Evolutionary conservation across 2,888 invertebrate species (phyloP).

Genomic region (Ophion costatus): DNA sequence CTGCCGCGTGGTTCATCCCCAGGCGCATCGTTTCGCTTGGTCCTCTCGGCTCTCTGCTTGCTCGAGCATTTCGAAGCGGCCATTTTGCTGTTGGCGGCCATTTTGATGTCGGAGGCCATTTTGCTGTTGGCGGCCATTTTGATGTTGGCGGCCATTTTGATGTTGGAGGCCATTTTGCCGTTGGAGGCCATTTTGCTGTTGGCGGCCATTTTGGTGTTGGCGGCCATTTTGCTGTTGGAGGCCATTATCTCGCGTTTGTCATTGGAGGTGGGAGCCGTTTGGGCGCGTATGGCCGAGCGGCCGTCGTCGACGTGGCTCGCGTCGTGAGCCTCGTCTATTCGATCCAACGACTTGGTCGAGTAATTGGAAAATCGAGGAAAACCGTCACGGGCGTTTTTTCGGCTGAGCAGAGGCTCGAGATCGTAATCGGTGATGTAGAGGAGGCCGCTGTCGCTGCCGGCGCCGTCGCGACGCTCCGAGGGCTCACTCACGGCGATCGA

Average conservation of each 20-base stretch:
- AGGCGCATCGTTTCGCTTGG: slow-evolving; percentile 69
- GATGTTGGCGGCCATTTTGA: slow-evolving; percentile 55
- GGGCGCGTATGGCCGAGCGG: slow-evolving; percentile 29
- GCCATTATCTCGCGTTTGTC: slow-evolving; percentile 44
- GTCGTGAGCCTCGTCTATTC: slow-evolving; percentile 90
- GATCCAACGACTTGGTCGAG: slow-evolving; percentile 90
- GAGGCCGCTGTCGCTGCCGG: slow-evolving; percentile 83
- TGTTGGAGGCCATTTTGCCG: slow-evolving; percentile 57
- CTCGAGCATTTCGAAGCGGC: slow-evolving; percentile 59
- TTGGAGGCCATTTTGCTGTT: slow-evolving; percentile 60
- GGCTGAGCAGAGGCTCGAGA: slow-evolving; percentile 73
- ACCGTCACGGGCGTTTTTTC: slow-evolving; percentile 26
- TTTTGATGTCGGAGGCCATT: slow-evolving; percentile 62
- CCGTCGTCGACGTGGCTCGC: slow-evolving; percentile 86
- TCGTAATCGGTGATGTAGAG: slow-evolving; percentile 80
- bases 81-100: slow-evolving; percentile 49
- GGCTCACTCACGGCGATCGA: slow-evolving; percentile 64
- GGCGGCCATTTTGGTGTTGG: slow-evolving; percentile 53
- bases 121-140: slow-evolving; percentile 58
- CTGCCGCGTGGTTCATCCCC: slow-evolving; percentile 60
- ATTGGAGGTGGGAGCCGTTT: slow-evolving; percentile 29
- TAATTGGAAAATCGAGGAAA: slow-evolving; percentile 53
- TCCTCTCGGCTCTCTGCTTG: slow-evolving; percentile 48
- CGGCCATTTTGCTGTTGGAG: slow-evolving; percentile 65
- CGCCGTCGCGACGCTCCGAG: slow-evolving; percentile 60